Conservation (phyloP, 2,888 invertebrate genomes). For the Dryobota labecula region DNA sequence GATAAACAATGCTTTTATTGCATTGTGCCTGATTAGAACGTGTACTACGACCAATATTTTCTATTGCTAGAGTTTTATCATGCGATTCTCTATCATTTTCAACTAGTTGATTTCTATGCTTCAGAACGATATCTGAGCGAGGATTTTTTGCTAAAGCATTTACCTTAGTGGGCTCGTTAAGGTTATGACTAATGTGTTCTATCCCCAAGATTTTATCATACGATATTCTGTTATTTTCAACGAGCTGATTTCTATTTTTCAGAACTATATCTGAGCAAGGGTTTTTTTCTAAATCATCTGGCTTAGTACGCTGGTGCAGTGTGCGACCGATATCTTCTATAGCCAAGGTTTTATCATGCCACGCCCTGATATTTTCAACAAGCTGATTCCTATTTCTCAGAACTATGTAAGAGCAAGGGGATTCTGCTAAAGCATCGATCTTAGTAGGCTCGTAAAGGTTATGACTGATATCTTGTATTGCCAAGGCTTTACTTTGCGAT, state of each 20-base stretch:
- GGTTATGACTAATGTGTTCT: not conserved
- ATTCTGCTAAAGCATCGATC: not conserved
- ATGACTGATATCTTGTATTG: not conserved
- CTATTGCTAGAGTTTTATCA: not conserved
- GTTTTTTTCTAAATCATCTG: not conserved
- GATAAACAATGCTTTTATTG: slow-evolving; percentile 10
- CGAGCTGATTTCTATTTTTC: not conserved
- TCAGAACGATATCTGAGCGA: not conserved
- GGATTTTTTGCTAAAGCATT: not conserved
- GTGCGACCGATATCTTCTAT: not conserved
- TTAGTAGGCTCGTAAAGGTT: not conserved
- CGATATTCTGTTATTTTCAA: not conserved
- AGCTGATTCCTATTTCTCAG: not conserved
- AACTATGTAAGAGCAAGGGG: not conserved
- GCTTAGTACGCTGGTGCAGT: not conserved
- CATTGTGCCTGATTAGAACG: not conserved
- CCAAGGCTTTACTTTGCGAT: not conserved
- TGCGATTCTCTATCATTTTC: not conserved
- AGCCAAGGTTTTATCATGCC: not conserved
- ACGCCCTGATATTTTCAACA: not conserved
- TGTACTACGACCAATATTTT: not conserved
- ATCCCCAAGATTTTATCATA: not conserved
- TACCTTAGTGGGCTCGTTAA: not conserved
- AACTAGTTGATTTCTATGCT: not conserved
- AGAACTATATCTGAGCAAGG: not conserved